Evolutionary conservation across 2,113 vertebrate species (phyloP).

Genomic region (Lagopus muta): DNA sequence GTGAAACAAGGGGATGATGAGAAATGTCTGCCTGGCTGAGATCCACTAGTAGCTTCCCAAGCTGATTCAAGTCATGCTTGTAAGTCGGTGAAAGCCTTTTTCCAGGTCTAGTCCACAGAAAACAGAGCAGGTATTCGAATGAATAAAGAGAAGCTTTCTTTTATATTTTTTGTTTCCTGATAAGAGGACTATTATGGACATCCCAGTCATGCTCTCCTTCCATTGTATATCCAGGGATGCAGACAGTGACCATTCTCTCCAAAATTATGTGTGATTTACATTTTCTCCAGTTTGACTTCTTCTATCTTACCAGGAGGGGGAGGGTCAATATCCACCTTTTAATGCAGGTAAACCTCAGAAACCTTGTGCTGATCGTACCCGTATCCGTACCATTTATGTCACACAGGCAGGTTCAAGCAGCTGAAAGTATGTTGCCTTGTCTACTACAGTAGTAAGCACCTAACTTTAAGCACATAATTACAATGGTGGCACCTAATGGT

Average conservation of each 20-base stretch:
- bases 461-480: background rate
- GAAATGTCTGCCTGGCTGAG: background rate
- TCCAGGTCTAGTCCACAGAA: background rate
- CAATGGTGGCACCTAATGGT: background rate
- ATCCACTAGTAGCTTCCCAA: background rate
- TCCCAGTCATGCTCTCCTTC: background rate
- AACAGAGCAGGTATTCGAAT: rapidly evolving
- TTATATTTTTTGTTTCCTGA: background rate
- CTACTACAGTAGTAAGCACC: too few relatives aligned
- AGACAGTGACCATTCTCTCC: background rate
- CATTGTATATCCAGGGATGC: background rate
- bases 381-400: background rate
- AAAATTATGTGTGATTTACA: rapidly evolving
- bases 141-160: background rate
- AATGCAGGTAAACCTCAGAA: background rate
- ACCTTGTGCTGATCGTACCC: rapidly evolving
- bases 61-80: rapidly evolving
- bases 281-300: background rate
- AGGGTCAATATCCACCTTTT: background rate
- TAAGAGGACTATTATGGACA: rapidly evolving
- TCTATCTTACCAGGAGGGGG: background rate
- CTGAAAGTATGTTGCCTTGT: background rate
- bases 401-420: background rate
- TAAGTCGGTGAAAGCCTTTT: background rate
- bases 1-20: background rate